Conservation (phyloP, 2,797 vertebrate species). For the Takifugu ocellatus region DNA sequence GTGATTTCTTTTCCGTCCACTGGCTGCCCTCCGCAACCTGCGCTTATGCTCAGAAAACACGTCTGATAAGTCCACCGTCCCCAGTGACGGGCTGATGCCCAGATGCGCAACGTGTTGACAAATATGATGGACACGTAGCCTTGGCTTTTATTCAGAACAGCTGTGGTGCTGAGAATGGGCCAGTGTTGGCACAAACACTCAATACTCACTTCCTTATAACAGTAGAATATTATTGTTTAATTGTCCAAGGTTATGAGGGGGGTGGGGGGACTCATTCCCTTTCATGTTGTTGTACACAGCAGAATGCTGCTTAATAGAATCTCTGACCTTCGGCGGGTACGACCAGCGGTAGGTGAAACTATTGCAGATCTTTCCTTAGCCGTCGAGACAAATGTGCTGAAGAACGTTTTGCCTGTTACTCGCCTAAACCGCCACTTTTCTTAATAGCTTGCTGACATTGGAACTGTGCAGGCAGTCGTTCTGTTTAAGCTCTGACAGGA, state of each 20-base stretch:
- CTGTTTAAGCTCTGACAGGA: neutral
- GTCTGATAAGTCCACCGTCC: slow-evolving; percentile 31
- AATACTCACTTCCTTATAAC: slow-evolving; percentile 68
- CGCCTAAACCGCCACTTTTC: slow-evolving; percentile 3
- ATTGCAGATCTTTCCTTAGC: slow-evolving; percentile 13
- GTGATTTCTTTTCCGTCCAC: slow-evolving; percentile 67
- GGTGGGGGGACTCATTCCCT: slow-evolving; percentile 41
- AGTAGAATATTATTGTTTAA: slow-evolving; percentile 73
- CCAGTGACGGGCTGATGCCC: slow-evolving; percentile 26
- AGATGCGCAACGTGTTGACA: slow-evolving; percentile 7
- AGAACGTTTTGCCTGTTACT: neutral
- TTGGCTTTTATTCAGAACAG: slow-evolving; percentile 60
- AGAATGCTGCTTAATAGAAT: slow-evolving; percentile 30
- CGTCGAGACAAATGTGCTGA: slow-evolving; percentile 16
- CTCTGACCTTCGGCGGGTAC: slow-evolving; percentile 6
- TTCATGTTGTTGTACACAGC: slow-evolving; percentile 26
- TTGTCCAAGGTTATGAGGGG: slow-evolving; percentile 57
- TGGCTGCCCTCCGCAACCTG: slow-evolving; percentile 41
- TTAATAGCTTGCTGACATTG: slow-evolving; percentile 13
- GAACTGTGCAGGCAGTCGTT: slow-evolving; percentile 2
- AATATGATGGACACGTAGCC: slow-evolving; percentile 9
- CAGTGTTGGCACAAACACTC: slow-evolving; percentile 65
- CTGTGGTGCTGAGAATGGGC: slow-evolving; percentile 63
- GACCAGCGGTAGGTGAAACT: slow-evolving; percentile 15
- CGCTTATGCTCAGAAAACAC: slow-evolving; percentile 37